Base-by-base conservation (phyloP, 2,888 invertebrate genomes). In the Dolomedes plantarius region DNA sequence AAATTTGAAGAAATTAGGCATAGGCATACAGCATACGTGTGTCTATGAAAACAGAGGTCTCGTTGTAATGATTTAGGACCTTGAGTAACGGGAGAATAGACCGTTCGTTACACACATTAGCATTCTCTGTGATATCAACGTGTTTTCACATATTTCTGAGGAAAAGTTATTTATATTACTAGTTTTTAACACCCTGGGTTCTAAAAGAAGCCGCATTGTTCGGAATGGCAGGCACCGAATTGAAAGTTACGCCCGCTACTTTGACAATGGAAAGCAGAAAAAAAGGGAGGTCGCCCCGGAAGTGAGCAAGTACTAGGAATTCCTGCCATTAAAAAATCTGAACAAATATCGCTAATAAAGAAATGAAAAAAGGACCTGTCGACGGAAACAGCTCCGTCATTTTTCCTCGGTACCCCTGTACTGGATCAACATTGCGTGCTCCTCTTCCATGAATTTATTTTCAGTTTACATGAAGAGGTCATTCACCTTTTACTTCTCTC, bases 361-460 rank as follows among this genome's bases (percentile, higher is more conserved):
- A 56, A 56, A 56, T 19, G 19, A 56, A 23, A 3, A 23, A 11
- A 56, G 23, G 56, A 56, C 56, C 56, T 56, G 56, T 56, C 19
- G 56, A 56, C 56, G 56, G 23, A 56, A 56, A 56, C 11, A 16
- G 56, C 23, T 19, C 19, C 16, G 19, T 23, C 19, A 23, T 56
- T 56, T 56, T 56, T 56, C 23, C 23, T 56, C 23, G 3, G 56
- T 19, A 23, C 56, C 23, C 23, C 56, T 11, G 23, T 56, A 23
- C 56, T 56, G 56, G 19, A 56, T 56, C 56, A 56, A 56, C 56
- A 56, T 56, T 11, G 56, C 56, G 56, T 56, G 56, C 56, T 23
- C 6, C 16, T 23, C 19, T 56, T 56, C 56, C 19, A 56, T 56
- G 56, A 56, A 56, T 56, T 56, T 23, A 56, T 5, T n/a, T 56